phyloP scores from a whole-genome alignment of 2,113 vertebrate species.

The Cephalopterus ornatus region DNA sequence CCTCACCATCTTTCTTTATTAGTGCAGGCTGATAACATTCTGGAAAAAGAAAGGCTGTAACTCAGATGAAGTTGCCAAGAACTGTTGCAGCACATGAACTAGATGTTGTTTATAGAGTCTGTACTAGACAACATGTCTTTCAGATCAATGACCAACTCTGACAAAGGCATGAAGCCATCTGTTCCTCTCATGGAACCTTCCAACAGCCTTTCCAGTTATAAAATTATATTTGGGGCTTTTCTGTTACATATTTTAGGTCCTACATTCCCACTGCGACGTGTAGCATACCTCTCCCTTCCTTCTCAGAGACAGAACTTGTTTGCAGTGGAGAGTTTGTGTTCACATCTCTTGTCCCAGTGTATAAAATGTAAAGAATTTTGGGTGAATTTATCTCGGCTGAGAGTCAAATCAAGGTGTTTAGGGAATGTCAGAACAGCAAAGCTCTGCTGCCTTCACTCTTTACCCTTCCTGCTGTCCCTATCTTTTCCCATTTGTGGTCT shows the following conservation, averaged over 20 bases:
- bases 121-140: neutral
- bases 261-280: accelerated
- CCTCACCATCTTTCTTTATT: neutral
- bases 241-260: accelerated
- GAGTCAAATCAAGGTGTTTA: neutral
- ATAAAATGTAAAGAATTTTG: neutral
- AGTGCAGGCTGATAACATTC: neutral
- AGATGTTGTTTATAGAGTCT: neutral
- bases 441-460: neutral
- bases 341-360: neutral
- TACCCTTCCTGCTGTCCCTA: neutral
- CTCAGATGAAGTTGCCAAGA: neutral
- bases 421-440: neutral
- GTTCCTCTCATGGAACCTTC: neutral
- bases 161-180: neutral
- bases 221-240: neutral
- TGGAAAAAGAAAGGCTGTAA: neutral
- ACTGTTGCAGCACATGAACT: neutral
- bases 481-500: neutral
- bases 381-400: neutral
- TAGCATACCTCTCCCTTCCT: neutral
- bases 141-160: neutral
- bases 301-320: neutral
- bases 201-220: neutral
- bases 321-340: neutral